Conservation (phyloP, 1,140 invertebrate species). For the Pygmarrhopalites habei region DNA sequence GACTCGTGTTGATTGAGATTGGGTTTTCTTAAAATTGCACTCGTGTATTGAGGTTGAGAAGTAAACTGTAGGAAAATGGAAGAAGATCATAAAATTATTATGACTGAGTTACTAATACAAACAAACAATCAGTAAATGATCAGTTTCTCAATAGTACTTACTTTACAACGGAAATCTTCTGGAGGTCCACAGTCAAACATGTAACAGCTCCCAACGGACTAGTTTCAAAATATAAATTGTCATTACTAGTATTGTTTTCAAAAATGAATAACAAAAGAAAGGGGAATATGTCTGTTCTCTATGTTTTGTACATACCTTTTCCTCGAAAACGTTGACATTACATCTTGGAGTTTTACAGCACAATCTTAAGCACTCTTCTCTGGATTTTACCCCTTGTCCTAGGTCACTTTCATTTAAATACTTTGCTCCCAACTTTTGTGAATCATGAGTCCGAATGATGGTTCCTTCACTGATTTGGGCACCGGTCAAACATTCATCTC, state of each 20-base stretch:
- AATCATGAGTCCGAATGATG: conserved; percentile 84
- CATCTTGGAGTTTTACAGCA: conserved; percentile 80
- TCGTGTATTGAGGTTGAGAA: conserved; percentile 78
- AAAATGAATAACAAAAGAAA: background rate
- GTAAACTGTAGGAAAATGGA: too few species aligned
- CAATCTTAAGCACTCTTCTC: conserved; percentile 70
- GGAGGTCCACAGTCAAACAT: conserved; percentile 82
- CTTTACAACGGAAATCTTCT: conserved; percentile 83
- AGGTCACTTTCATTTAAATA: conserved; percentile 79
- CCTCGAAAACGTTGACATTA: conserved; percentile 86
- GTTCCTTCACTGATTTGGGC: conserved; percentile 80
- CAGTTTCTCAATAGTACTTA: too few species aligned
- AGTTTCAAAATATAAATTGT: background rate
- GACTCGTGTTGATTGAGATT: conserved; percentile 55
- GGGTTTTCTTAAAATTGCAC: conserved; percentile 59
- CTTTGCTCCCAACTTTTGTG: conserved; percentile 73
- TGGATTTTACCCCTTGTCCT: conserved; percentile 48
- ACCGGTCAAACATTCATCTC: conserved; percentile 52
- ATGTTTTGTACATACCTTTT: conserved; percentile 58
- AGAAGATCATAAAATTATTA: too few species aligned
- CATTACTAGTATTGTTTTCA: background rate
- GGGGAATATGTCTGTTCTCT: background rate
- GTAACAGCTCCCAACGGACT: conserved; percentile 68
- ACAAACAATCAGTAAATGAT: too few species aligned
- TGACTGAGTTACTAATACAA: too few species aligned